Conservation (phyloP, 2,888 invertebrate genomes). For the Myathropa florea region DNA sequence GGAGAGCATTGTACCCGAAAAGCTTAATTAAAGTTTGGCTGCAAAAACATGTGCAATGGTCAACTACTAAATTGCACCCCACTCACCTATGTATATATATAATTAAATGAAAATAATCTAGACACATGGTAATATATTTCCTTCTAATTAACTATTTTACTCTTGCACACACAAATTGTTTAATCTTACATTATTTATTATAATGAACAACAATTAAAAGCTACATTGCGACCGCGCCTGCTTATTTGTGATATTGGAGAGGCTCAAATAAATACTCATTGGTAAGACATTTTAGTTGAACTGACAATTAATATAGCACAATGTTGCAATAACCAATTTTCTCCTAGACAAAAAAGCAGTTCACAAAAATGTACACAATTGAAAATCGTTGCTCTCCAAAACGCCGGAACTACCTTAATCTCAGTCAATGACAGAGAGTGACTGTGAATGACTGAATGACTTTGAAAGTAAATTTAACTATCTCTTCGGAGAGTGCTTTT, state of each 20-base stretch:
- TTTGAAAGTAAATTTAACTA: constrained; percentile 25
- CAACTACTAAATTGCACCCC: not conserved
- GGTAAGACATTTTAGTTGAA: not conserved
- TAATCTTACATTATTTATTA: not conserved
- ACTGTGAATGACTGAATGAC: constrained; percentile 24
- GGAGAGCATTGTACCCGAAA: not conserved
- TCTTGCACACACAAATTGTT: not conserved
- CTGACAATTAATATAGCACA: not conserved
- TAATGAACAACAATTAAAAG: not conserved
- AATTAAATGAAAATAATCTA: not conserved
- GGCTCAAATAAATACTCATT: not conserved
- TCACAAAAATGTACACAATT: not conserved
- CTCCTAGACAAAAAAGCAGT: not conserved
- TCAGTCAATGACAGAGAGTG: constrained; percentile 10
- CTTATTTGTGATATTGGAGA: not conserved
- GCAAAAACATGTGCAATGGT: not conserved
- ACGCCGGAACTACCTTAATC: not conserved
- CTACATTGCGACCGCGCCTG: not conserved
- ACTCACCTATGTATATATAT: not conserved
- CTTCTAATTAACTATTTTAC: not conserved
- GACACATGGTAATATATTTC: not conserved
- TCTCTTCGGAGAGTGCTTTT: constrained; percentile 7
- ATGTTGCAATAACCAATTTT: not conserved
- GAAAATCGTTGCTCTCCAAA: not conserved
- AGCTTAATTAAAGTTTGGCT: not conserved